Percentiles rank a stretch among this genome's conserved stretches.
These are phyloP conservation scores for Carassius carassius DNA, from an alignment of 2,113 vertebrate species.

Conservation along the genomic window DNA sequence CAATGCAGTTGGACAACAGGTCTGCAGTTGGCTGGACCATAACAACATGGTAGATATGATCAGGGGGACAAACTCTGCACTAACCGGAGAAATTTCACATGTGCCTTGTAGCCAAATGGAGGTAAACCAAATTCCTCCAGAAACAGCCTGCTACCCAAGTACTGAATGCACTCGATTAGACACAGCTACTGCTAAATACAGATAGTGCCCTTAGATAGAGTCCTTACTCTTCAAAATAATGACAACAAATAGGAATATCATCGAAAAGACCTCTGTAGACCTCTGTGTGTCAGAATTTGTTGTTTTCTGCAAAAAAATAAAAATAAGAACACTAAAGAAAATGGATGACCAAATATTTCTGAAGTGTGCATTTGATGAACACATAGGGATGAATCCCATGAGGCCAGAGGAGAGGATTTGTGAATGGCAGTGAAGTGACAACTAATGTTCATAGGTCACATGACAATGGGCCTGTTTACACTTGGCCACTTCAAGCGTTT, in stretches of 20 bases:
- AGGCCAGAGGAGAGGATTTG: not conserved
- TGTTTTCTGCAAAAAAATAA: no score
- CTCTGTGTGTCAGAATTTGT: no score
- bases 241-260: not conserved
- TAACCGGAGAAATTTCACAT: constrained; percentile 18
- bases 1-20: constrained; percentile 23
- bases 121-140: constrained; percentile 1
- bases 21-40: constrained; percentile 26
- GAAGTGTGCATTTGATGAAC: not conserved
- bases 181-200: constrained; percentile 13
- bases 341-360: not conserved
- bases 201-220: not conserved
- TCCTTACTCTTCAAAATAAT: not conserved
- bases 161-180: not conserved
- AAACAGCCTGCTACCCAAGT: not conserved
- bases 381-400: not conserved
- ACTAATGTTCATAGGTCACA: no score
- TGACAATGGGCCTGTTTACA: no score
- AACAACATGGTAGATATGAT: constrained; percentile 1
- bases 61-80: not conserved
- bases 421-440: no score
- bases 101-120: not conserved
- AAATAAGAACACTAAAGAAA: no score
- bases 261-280: not conserved
- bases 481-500: no score